phyloP scores from a whole-genome alignment of 2,888 invertebrate species.

The Macrosoma leucophasiata region DNA sequence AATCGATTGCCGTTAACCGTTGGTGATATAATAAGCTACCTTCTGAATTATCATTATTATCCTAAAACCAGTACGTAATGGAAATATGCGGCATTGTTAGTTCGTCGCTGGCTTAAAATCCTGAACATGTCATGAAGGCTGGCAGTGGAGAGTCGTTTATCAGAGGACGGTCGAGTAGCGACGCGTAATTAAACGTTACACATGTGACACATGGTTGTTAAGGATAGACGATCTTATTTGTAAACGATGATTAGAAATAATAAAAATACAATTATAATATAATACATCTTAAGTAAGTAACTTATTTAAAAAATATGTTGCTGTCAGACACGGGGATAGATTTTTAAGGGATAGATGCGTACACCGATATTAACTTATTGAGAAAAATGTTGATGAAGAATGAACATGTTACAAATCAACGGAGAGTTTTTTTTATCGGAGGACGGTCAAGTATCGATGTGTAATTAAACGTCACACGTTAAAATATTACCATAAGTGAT shows the following conservation, averaged over 20 bases:
- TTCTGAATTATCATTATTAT: no score
- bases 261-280: no score
- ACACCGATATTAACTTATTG: slow-evolving; percentile 1
- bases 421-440: slow-evolving; percentile 65
- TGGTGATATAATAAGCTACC: no score
- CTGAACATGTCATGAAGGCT: slow-evolving; percentile 57
- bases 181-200: slow-evolving; percentile 61
- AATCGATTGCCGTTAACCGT: no score
- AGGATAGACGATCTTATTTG: no score
- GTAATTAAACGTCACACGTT: slow-evolving; percentile 59
- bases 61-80: slow-evolving; percentile 37
- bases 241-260: no score
- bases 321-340: no score
- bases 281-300: no score
- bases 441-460: slow-evolving; percentile 54
- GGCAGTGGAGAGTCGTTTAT: slow-evolving; percentile 62
- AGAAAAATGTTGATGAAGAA: no score
- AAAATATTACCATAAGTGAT: no score
- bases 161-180: slow-evolving; percentile 57
- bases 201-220: slow-evolving; percentile 31
- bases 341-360: no score
- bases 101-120: slow-evolving; percentile 45
- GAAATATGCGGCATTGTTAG: slow-evolving; percentile 44
- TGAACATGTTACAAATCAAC: slow-evolving; percentile 56
- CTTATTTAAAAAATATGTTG: no score